Evolutionary conservation across 2,888 invertebrate genomes (phyloP), one percentile per base, ranked within the genome.

Genomic region (Rhingia campestris): DNA sequence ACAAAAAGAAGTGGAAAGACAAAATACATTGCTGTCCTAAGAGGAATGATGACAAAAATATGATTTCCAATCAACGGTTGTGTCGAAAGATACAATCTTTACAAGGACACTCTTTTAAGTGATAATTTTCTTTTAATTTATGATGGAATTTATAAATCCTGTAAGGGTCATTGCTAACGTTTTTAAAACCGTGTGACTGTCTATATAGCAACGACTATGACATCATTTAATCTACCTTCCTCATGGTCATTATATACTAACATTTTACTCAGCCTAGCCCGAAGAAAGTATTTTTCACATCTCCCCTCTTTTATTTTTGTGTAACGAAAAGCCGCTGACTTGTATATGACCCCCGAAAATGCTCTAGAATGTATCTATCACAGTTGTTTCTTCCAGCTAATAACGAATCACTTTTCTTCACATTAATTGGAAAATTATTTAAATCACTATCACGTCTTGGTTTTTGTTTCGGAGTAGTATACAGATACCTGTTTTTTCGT

Each of bases 381-480:
- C 82, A 70, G 53, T 45, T 61, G 22, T 69, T 82, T 79, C 74
- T 80, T 84, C 69, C 80, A 84, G 79, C 84, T 84, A 74, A 80
- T 84, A 84, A 75, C 80, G 80, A 84, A 84, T 84, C 84, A 84
- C 84, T 84, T 84, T 84, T 80, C 74, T 75, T 54, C 84, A 84
- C 84, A 80, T 84, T 84, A 84, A 84, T 80, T 80, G 75, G 74
- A 84, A 84, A 84, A 80, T 80, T 84, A 84, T 84, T 84, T 84
- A 84, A 84, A 80, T 84, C 80, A 75, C 84, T 61, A 80, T 70
- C 84, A 84, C 84, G 79, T 84, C 73, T 75, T 51, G 10, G 14
- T 41, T 33, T 4, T 7, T 9, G 37, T 58, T 54, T 54, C 43
- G 56, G 51, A 53, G 53, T 69, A 43, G 53, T 58, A 56, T 56